These are phyloP conservation scores for Pangasius macronema DNA, from an alignment of 2,797 vertebrate species.

Conservation along the genomic window DNA sequence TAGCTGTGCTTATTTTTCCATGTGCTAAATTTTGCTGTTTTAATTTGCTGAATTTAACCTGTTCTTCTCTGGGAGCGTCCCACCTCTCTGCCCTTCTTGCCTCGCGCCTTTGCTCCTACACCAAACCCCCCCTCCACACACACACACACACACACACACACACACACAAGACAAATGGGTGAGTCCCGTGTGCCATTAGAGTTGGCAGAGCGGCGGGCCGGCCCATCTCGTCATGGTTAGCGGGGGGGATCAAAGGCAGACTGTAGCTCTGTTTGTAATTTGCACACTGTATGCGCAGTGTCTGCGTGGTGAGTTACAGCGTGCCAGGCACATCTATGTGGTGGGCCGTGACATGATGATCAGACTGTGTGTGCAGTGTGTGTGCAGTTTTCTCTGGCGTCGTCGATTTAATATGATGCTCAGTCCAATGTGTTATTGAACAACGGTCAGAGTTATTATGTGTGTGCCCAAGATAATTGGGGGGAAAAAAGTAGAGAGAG, in stretches of 20 bases:
- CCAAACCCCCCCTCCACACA: constrained; percentile 27
- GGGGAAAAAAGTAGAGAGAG: neutral
- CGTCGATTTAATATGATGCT: constrained; percentile 14
- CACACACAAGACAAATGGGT: constrained; percentile 29
- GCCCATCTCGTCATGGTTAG: constrained; percentile 50
- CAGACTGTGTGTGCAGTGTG: constrained; percentile 28
- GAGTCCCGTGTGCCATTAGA: constrained; percentile 57
- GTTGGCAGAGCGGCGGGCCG: constrained; percentile 58
- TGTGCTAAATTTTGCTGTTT: neutral
- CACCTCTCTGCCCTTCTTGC: neutral
- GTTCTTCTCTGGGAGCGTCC: neutral
- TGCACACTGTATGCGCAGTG: constrained; percentile 53
- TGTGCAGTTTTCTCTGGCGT: constrained; percentile 9
- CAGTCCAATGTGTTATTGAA: constrained; percentile 28
- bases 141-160: no score
- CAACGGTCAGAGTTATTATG: constrained; percentile 39
- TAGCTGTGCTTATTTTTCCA: neutral
- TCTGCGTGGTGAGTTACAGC: constrained; percentile 52
- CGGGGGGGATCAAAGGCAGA: constrained; percentile 63
- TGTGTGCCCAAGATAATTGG: constrained; percentile 24
- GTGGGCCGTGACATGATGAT: constrained; percentile 34
- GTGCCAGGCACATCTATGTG: constrained; percentile 41
- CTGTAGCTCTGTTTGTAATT: constrained; percentile 65
- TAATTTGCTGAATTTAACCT: neutral
- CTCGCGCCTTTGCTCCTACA: constrained; percentile 29